Conservation (phyloP, 2,113 vertebrate species). For the Penelope pileata region DNA sequence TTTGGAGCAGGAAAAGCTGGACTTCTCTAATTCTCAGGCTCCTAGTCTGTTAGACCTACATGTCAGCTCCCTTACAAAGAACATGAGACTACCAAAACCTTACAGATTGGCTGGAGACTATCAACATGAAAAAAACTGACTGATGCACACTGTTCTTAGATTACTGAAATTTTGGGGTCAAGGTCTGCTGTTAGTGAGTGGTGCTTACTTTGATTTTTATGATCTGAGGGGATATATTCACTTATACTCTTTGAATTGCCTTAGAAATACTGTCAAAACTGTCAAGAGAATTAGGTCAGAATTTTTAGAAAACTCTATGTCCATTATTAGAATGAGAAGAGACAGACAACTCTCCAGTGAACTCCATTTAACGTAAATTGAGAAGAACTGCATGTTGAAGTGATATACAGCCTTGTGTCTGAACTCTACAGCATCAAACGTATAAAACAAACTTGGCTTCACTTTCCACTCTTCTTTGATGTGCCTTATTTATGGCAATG, state of each 20-base stretch:
- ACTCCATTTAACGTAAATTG: background rate
- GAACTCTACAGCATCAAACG: background rate
- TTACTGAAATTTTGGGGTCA: background rate
- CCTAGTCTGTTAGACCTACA: background rate
- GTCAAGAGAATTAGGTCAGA: slow-evolving; percentile 1
- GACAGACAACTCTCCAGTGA: slow-evolving; percentile 13
- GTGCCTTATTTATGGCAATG: background rate
- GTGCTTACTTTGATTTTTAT: slow-evolving; percentile 40
- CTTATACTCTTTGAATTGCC: slow-evolving; percentile 9
- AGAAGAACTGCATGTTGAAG: background rate
- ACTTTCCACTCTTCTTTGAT: background rate
- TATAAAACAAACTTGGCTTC: background rate
- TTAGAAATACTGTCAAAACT: slow-evolving; percentile 15
- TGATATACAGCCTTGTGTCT: background rate
- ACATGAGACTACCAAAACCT: background rate
- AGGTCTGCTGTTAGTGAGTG: background rate
- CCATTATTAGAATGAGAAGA: slow-evolving; percentile 32
- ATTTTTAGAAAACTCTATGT: slow-evolving; percentile 30
- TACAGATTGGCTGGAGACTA: background rate
- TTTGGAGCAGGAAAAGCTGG: background rate
- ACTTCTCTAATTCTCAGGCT: background rate
- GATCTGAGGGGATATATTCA: slow-evolving; percentile 3
- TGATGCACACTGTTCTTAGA: background rate
- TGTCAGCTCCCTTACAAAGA: background rate
- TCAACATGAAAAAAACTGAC: background rate